Evolutionary conservation across 1,140 invertebrate genomes (phyloP), one percentile per base, ranked within the genome.

Genomic region (Papilio glaucus): DNA sequence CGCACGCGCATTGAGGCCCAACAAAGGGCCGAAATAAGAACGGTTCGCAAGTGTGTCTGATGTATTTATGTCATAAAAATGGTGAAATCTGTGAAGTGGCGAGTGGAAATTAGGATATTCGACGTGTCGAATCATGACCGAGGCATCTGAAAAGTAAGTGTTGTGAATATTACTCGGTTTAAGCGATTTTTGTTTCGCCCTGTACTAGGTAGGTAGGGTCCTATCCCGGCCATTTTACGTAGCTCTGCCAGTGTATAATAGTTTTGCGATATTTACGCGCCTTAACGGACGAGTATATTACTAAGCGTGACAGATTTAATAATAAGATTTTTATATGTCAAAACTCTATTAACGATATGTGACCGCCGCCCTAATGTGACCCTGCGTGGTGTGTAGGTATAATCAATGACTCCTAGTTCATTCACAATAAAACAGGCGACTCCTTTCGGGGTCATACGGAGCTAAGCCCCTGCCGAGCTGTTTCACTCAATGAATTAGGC

Each of bases 71-170:
- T 94, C 93, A 92, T 94, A 95, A 95, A 95, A 94, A 95, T 95
- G 94, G 94, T 95, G 94, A 94, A 95, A 94, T 94, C 93, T 93
- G 94, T 94, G 92, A 94, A 94, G 93, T 95, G 94, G 95, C 94
- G 93, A 94, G 94, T 94, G 93, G 93, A 94, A 94, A 95, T 94
- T 95, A 95, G 95, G 93, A 94, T 93, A 95, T 95, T 95, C 93
- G 93, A 94, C 93, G 94, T 94, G 90, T 95, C 95, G 93, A 95
- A 95, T 94, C 95, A 96, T 96, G 95, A 95, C 95, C 94, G 95
- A 95, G 94, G 94, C 94, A 95, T 95, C 94, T 96, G 95, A 96
- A 94, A 95, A 95, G 95, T 96, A 94, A 95, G 95, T 95, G 68
- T 67, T 71, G 77, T 75, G 76, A 73, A 42, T 77, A 61, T 80